Evolutionary conservation across 2,113 vertebrate genomes (phyloP).

Genomic region (Aleadryas rufinucha): DNA sequence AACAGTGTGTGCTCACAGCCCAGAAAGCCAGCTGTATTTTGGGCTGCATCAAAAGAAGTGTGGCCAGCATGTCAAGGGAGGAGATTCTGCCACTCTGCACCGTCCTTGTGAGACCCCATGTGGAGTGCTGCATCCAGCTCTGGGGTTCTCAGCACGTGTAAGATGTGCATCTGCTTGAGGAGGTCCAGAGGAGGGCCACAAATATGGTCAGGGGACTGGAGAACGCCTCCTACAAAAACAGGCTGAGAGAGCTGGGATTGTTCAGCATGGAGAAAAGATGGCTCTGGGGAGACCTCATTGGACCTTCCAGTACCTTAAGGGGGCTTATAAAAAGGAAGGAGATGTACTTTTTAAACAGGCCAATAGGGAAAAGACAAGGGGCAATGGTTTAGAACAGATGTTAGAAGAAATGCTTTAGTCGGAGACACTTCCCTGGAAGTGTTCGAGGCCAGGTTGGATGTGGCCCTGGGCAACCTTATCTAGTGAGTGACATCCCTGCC

Average conservation of each 20-base stretch:
- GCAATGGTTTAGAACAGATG: not conserved
- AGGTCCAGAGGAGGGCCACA: not conserved
- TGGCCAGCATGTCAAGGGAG: not conserved
- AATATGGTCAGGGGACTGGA: not conserved
- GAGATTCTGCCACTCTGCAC: not conserved
- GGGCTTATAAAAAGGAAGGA: not conserved
- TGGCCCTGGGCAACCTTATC: not conserved
- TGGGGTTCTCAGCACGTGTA: not conserved
- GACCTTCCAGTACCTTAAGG: not conserved
- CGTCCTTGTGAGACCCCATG: accelerated
- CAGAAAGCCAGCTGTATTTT: not conserved
- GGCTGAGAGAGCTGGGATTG: not conserved
- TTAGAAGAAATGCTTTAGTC: not conserved
- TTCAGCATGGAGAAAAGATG: not conserved
- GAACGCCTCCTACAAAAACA: not conserved
- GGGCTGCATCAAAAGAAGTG: not conserved
- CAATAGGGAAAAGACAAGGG: not conserved
- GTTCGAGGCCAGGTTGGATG: too few species aligned
- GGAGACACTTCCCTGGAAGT: not conserved
- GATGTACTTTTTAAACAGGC: not conserved
- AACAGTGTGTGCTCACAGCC: not conserved
- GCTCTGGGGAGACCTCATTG: not conserved
- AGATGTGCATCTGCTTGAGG: not conserved
- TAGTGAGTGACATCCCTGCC: not conserved
- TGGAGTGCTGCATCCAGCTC: too few species aligned